A percentile compares a stretch with the other conserved stretches of the same genome.
Conservation (phyloP, 2,113 vertebrate species). For the Cepphus grylle region DNA sequence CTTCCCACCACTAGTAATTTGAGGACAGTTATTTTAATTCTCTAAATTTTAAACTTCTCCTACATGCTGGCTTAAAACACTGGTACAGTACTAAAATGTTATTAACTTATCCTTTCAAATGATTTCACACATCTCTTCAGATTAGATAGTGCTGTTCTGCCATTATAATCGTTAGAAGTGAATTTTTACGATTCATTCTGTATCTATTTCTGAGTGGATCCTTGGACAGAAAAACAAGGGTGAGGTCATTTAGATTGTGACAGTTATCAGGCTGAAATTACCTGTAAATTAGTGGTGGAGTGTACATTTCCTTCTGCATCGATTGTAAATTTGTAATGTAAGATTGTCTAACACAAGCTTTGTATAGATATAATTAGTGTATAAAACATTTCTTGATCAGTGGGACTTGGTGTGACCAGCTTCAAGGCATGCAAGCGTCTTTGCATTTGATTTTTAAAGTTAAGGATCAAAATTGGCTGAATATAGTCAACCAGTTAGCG, state of each 20-base stretch:
- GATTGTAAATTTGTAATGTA: constrained; percentile 37
- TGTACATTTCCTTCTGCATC: not conserved
- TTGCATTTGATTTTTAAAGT: not conserved
- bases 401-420: not conserved
- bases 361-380: not conserved
- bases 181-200: not conserved
- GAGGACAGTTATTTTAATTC: not conserved
- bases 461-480: not conserved
- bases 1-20: not conserved
- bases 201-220: not conserved
- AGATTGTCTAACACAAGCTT: not conserved
- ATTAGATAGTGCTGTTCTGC: not conserved
- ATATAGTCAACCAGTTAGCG: not conserved
- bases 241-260: not conserved
- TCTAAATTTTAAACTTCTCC: not conserved
- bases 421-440: not conserved
- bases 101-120: not conserved
- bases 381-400: not conserved
- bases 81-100: not conserved
- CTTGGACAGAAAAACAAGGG: not conserved
- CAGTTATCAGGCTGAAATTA: not conserved
- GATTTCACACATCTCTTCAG: not conserved
- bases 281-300: not conserved
- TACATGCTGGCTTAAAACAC: not conserved
- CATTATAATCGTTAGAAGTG: not conserved